phyloP scores from a whole-genome alignment of 1,140 invertebrate species.

The Drosophila eugracilis region DNA sequence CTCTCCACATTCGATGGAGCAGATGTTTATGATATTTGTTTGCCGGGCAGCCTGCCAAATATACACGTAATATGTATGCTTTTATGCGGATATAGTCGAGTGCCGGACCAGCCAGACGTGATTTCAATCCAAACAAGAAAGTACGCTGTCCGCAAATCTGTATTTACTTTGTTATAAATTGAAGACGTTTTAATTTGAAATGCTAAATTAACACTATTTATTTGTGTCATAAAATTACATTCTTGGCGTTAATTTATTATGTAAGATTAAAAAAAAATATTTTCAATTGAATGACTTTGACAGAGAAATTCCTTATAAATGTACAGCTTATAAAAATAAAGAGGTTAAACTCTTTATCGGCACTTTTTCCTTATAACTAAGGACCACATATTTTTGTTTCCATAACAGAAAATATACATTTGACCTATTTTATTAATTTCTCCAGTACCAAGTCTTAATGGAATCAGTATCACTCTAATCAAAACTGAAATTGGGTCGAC shows the following conservation, averaged over 20 bases:
- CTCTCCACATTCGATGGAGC: constrained; percentile 15
- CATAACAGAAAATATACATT: too few relatives aligned
- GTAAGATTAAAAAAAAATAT: too few relatives aligned
- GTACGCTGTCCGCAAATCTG: background rate
- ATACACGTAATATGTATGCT: constrained; percentile 3
- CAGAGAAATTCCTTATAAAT: too few relatives aligned
- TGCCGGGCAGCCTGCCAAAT: constrained; percentile 63
- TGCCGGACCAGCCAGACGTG: background rate
- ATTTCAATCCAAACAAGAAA: constrained; percentile 20
- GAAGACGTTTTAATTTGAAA: constrained; percentile 2
- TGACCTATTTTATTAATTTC: background rate
- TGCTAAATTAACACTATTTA: constrained; percentile 13
- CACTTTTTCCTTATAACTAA: too few relatives aligned
- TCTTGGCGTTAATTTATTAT: too few relatives aligned
- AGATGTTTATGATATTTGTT: constrained; percentile 58
- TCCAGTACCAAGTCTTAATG: background rate
- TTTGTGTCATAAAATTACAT: background rate
- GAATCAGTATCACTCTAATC: background rate
- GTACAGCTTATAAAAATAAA: too few relatives aligned
- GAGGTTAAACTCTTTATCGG: too few relatives aligned
- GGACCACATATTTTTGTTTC: too few relatives aligned
- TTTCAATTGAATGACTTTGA: too few relatives aligned
- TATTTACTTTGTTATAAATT: background rate
- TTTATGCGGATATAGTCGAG: constrained; percentile 5
- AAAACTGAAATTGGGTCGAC: background rate